phyloP scores from a whole-genome alignment of 2,888 invertebrate genomes.

The Acanthococcus lagerstroemiae region DNA sequence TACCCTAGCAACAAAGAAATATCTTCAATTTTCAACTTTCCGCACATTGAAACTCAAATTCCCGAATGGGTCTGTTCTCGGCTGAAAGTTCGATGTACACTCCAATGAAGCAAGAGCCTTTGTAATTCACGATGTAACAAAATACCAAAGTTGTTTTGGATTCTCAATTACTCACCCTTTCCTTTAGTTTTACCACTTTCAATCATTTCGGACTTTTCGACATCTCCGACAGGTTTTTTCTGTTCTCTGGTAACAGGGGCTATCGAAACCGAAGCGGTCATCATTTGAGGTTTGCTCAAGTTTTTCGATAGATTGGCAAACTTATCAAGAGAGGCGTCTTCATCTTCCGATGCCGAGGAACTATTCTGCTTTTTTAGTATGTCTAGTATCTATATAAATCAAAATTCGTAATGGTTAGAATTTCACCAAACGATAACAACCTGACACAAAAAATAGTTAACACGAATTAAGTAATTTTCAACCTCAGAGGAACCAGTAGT shows the following conservation, averaged over 20 bases:
- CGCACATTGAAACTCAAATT: too few relatives aligned
- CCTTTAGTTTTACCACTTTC: slow-evolving; percentile 38
- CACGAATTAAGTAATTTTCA: slow-evolving; percentile 33
- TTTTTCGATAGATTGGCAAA: slow-evolving; percentile 34
- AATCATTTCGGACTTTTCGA: slow-evolving; percentile 25
- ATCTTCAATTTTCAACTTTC: too few relatives aligned
- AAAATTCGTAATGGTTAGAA: background rate
- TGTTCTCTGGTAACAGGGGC: slow-evolving; percentile 42
- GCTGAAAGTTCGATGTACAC: too few relatives aligned
- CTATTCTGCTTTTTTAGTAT: slow-evolving; percentile 38
- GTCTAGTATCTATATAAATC: slow-evolving; percentile 37
- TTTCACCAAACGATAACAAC: background rate
- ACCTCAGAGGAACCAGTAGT: slow-evolving; percentile 37
- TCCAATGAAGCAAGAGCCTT: background rate
- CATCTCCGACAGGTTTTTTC: slow-evolving; percentile 17
- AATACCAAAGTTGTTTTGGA: background rate
- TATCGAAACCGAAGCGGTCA: slow-evolving; percentile 46
- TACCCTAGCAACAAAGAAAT: too few relatives aligned
- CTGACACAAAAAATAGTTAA: background rate
- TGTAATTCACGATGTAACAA: background rate
- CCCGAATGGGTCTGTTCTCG: too few relatives aligned
- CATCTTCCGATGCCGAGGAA: slow-evolving; percentile 32
- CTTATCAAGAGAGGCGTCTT: slow-evolving; percentile 32
- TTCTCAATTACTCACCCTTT: slow-evolving; percentile 20
- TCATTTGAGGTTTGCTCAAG: slow-evolving; percentile 42